phyloP scores from a whole-genome alignment of 2,113 vertebrate genomes.

The Diphyllodes magnificus region DNA sequence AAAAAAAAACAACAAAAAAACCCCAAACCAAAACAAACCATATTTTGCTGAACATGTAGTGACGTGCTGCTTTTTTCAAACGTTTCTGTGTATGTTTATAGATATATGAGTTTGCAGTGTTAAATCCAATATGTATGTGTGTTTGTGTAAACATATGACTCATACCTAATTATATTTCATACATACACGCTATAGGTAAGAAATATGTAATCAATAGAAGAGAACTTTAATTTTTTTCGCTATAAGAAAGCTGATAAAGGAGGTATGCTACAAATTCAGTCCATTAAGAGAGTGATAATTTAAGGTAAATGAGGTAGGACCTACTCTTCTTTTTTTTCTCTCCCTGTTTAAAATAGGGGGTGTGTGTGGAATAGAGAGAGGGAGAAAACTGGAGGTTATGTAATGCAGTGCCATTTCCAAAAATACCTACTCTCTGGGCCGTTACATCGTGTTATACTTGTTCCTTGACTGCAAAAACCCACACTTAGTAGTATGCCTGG shows the following conservation, averaged over 20 bases:
- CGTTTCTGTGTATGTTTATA: not conserved
- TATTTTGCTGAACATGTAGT: not conserved
- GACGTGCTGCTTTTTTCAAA: not conserved
- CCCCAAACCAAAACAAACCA: not conserved
- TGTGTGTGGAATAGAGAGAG: not conserved
- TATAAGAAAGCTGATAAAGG: slow-evolving; percentile 20
- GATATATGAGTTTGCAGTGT: slow-evolving; percentile 14
- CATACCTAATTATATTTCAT: not conserved
- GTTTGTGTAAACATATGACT: slow-evolving; percentile 21
- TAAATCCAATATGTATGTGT: not conserved
- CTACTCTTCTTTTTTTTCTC: slow-evolving; percentile 10
- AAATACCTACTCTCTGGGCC: slow-evolving; percentile 72
- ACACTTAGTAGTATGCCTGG: slow-evolving; percentile 51
- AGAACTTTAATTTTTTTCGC: slow-evolving; percentile 56
- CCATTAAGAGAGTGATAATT: slow-evolving; percentile 5
- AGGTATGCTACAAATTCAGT: slow-evolving; percentile 9
- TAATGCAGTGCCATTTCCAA: slow-evolving; percentile 79
- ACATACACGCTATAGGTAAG: slow-evolving; percentile 1
- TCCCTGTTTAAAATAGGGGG: not conserved
- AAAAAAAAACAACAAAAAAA: not conserved
- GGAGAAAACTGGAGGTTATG: slow-evolving; percentile 67
- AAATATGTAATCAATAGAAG: slow-evolving; percentile 15
- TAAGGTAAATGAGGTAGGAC: slow-evolving; percentile 29
- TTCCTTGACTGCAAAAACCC: slow-evolving; percentile 51
- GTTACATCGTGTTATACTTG: slow-evolving; percentile 52